A percentile compares a stretch with the other conserved stretches of the same genome.
These are phyloP conservation scores for Pseudoips prasinana DNA, from an alignment of 2,888 invertebrate genomes.

Conservation along the genomic window DNA sequence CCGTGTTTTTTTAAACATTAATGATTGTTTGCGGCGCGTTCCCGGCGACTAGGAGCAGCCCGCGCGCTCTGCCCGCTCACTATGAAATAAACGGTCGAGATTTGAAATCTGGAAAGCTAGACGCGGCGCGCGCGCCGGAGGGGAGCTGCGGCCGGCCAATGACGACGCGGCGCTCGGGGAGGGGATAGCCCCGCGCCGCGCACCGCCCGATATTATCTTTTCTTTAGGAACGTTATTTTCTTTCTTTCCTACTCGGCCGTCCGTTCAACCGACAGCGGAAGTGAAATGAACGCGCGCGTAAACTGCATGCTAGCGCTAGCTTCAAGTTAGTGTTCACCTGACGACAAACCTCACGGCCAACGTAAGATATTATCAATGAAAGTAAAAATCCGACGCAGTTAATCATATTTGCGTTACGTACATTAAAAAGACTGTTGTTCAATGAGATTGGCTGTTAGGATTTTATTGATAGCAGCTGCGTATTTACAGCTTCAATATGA, in stretches of 20 bases:
- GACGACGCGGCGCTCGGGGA: conserved; percentile 54
- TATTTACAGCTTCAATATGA: no score
- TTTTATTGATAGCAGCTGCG: conserved; percentile 6
- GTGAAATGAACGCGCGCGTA: conserved; percentile 77
- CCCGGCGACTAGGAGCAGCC: conserved; percentile 42
- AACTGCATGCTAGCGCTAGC: conserved; percentile 50
- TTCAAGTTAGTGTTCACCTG: conserved; percentile 28
- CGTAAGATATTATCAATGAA: conserved; percentile 30
- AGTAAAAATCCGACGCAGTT: conserved; percentile 24
- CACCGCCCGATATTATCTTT: conserved; percentile 72
- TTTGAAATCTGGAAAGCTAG: conserved; percentile 79
- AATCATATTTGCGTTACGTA: conserved; percentile 17
- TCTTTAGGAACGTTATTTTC: conserved; percentile 75
- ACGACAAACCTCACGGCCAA: conserved; percentile 31
- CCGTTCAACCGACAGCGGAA: conserved; percentile 78
- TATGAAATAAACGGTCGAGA: conserved; percentile 81
- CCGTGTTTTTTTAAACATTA: conserved; percentile 57
- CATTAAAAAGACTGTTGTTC: conserved; percentile 17
- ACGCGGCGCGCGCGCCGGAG: conserved; percentile 72
- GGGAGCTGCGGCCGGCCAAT: conserved; percentile 59
- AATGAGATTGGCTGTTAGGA: conserved; percentile 19
- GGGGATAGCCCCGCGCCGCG: conserved; percentile 55
- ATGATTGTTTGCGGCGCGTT: conserved; percentile 43
- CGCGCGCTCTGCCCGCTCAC: conserved; percentile 66
- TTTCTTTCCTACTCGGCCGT: conserved; percentile 72